These are phyloP conservation scores for Drosophila teissieri DNA, from an alignment of 1,140 invertebrate species.

Conservation along the genomic window DNA sequence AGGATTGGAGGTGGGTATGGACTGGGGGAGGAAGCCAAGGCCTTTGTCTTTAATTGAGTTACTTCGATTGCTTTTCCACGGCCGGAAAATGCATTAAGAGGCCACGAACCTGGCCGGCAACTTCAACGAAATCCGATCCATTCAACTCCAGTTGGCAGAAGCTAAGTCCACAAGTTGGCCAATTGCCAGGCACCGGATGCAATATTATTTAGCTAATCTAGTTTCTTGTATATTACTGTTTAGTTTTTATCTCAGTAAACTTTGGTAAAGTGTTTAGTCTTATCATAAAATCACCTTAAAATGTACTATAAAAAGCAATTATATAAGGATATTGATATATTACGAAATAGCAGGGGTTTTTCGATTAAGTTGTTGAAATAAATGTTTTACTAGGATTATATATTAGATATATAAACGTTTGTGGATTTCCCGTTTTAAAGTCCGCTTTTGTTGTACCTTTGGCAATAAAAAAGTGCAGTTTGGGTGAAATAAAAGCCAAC, in stretches of 20 bases:
- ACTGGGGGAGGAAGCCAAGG: constrained; percentile 2
- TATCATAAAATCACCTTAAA: no score
- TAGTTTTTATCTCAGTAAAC: no score
- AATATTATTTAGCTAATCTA: no score
- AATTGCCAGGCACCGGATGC: neutral
- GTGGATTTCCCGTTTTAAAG: neutral
- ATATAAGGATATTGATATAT: no score
- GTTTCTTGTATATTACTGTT: no score
- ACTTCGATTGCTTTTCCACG: constrained; percentile 60
- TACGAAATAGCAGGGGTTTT: no score
- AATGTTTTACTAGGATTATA: no score
- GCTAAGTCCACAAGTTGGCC: neutral
- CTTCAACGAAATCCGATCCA: neutral
- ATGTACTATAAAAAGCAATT: no score
- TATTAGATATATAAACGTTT: neutral
- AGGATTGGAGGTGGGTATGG: no score
- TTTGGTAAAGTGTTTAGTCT: no score
- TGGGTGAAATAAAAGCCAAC: neutral
- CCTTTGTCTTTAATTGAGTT: constrained; percentile 64
- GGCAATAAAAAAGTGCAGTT: neutral
- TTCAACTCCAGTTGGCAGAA: neutral
- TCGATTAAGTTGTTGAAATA: no score
- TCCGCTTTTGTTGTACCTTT: no score
- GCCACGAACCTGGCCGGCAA: neutral
- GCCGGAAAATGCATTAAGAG: constrained; percentile 35